Evolutionary conservation across 2,888 invertebrate species (phyloP), one percentile per base, ranked within the genome.

Genomic region (Sminthurides aquaticus): DNA sequence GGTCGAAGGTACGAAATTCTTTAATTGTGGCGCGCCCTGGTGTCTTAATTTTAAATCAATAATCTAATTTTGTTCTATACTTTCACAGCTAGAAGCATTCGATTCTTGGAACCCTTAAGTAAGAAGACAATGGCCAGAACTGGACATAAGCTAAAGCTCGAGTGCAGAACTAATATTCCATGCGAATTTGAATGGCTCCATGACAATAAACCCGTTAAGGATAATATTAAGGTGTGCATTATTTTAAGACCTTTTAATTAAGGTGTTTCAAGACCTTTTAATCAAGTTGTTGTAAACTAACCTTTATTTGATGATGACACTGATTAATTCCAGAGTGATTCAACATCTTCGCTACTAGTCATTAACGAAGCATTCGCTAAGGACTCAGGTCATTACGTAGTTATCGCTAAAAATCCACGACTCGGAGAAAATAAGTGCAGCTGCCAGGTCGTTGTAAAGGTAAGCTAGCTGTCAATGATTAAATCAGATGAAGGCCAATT

Each of bases 71-170:
- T n/a, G n/a, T n/a, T n/a, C n/a, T n/a, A n/a, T n/a, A n/a, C n/a
- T 2, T 57, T 3, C 80, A 29, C 77, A 86, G 87, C 86, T 55
- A 52, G 61, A 15, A 61, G 54, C n/a, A 61, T 61, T 22, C 29
- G n/a, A 22, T 61, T 61, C 28, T 34, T 82, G 57, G 79, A 81
- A 64, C 84, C 86, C 2, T 79, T 88, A 43, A 84, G 84, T 1
- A 70, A 69, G 27, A 87, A 88, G 78, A 83, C 85, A n/a, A 87
- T 86, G 84, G 86, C 85, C 5, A 81, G 86, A 72, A 85, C 86
- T 64, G 88, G 88, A 57, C 86, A 88, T 76, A 87, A 85, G 78
- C 82, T 88, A 75, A 85, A 85, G 78, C 79, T 89, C 73, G 87
- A 88, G 78, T 87, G 87, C 71, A 81, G 61, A 55, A 61, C 61